Conservation (phyloP, 2,888 invertebrate genomes). For the Netelia fuscicornis region DNA sequence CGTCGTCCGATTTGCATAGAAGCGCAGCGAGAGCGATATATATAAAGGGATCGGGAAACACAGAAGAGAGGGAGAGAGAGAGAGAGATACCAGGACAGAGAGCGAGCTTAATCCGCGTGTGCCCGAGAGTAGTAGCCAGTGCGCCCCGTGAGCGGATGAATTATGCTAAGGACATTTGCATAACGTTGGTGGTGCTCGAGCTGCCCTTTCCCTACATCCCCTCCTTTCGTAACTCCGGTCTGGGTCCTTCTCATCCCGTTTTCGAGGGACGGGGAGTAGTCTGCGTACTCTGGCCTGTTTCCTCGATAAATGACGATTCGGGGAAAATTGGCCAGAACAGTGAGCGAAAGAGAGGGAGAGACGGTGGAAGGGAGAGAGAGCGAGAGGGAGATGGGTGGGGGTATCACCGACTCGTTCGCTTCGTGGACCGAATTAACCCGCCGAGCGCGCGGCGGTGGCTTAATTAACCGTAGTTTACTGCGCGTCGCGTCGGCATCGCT, state of each 20-base stretch:
- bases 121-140: conserved; percentile 60
- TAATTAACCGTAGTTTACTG: conserved; percentile 76
- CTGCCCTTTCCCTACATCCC: conserved; percentile 44
- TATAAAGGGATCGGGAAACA: conserved; percentile 32
- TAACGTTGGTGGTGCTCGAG: conserved; percentile 75
- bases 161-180: conserved; percentile 81
- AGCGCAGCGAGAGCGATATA: conserved; percentile 65
- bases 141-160: conserved; percentile 74
- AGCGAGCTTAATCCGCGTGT: conserved; percentile 75
- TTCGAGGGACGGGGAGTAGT: neutral
- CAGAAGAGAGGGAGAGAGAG: conserved; percentile 5
- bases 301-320: conserved; percentile 81
- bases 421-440: conserved; percentile 62
- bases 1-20: conserved; percentile 76
- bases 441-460: conserved; percentile 63
- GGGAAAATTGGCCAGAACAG: conserved; percentile 76
- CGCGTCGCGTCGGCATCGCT: conserved; percentile 55
- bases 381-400: conserved; percentile 25
- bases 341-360: conserved; percentile 31
- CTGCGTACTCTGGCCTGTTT: conserved; percentile 56
- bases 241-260: conserved; percentile 14
- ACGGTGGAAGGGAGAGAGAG: neutral
- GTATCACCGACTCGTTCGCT: conserved; percentile 43
- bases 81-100: conserved; percentile 11
- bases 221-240: neutral